phyloP scores from a whole-genome alignment of 2,797 vertebrate species.

The Apogon hyalosoma region DNA sequence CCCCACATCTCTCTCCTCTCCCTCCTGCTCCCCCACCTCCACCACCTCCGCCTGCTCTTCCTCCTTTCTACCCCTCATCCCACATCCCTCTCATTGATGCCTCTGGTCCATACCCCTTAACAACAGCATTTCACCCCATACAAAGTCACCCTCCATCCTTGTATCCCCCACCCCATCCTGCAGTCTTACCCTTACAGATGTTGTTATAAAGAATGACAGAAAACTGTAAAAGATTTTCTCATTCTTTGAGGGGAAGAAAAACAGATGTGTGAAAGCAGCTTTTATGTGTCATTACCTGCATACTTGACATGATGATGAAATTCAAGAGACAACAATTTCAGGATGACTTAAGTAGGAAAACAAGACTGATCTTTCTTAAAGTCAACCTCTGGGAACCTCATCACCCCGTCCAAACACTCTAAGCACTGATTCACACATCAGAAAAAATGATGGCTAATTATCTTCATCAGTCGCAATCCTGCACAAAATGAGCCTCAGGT shows the following conservation, averaged over 20 bases:
- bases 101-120: constrained; percentile 61
- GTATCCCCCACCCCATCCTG: constrained; percentile 60
- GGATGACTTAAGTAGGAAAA: constrained; percentile 28
- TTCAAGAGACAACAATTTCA: constrained; percentile 4
- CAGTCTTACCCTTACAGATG: constrained; percentile 72
- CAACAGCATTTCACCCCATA: constrained; percentile 65
- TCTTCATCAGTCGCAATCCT: constrained; percentile 71
- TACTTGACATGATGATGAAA: constrained; percentile 10
- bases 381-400: constrained; percentile 23
- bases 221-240: neutral
- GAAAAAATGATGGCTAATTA: constrained; percentile 65
- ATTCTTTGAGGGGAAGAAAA: constrained; percentile 3
- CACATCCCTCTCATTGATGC: constrained; percentile 59
- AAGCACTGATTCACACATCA: constrained; percentile 42
- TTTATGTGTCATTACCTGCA: constrained; percentile 26
- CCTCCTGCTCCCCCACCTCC: constrained; percentile 28
- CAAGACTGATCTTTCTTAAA: constrained; percentile 30
- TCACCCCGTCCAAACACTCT: constrained; percentile 32
- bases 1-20: constrained; percentile 57
- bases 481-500: constrained; percentile 76
- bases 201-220: constrained; percentile 54
- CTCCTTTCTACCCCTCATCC: constrained; percentile 66
- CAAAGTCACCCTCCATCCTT: constrained; percentile 60
- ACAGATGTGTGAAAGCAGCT: constrained; percentile 14
- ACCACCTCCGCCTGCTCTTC: constrained; percentile 26